A percentile compares a stretch with the other conserved stretches of the same genome.
These are phyloP conservation scores for Nymphalis urticae DNA, from an alignment of 2,888 invertebrate genomes.

Conservation along the genomic window DNA sequence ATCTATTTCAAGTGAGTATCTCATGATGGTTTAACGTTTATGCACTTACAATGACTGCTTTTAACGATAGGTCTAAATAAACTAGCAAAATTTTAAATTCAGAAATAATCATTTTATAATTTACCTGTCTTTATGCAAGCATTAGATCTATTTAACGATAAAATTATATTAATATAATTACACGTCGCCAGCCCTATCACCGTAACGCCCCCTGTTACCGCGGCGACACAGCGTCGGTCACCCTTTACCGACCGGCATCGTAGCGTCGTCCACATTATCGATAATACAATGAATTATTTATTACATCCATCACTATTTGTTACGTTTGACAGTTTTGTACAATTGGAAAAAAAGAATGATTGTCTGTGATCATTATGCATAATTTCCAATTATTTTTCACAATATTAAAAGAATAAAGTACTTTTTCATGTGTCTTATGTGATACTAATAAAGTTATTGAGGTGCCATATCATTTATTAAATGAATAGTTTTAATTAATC, in stretches of 20 bases:
- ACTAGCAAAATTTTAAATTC: too few species aligned
- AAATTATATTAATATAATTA: conserved; percentile 11
- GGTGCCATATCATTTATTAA: too few species aligned
- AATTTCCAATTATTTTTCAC: not conserved
- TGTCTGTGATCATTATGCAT: conserved; percentile 3
- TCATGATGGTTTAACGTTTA: too few species aligned
- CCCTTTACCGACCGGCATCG: conserved; percentile 61
- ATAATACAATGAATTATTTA: conserved; percentile 44
- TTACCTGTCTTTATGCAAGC: not conserved
- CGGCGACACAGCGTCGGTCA: conserved; percentile 74
- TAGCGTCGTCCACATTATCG: conserved; percentile 43
- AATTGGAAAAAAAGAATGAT: conserved; percentile 18
- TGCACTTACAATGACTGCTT: too few species aligned
- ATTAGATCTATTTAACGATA: not conserved
- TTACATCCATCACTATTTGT: conserved; percentile 40
- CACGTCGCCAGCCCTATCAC: conserved; percentile 54
- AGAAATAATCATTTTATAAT: too few species aligned
- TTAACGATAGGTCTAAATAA: too few species aligned
- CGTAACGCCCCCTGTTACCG: conserved; percentile 69
- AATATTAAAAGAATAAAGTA: not conserved
- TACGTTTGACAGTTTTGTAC: conserved; percentile 34
- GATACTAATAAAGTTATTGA: too few species aligned
- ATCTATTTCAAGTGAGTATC: too few species aligned
- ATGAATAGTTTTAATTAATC: too few species aligned
- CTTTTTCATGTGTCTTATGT: not conserved